phyloP scores from a whole-genome alignment of 1,140 invertebrate genomes.

The Gryon sp. region DNA sequence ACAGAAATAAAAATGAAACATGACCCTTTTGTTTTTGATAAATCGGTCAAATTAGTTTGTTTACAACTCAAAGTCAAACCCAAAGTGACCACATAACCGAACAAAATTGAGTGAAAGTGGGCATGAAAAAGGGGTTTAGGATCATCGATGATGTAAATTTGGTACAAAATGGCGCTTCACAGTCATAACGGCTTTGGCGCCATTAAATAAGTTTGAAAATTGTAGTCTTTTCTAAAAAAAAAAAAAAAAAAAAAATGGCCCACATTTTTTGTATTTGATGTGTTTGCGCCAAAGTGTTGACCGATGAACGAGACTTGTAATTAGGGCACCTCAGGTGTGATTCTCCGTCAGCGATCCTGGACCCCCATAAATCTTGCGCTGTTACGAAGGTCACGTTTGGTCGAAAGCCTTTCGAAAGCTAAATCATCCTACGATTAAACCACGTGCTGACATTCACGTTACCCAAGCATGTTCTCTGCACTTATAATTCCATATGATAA shows the following conservation, averaged over 20 bases:
- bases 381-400: conserved; percentile 70
- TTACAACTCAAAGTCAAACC: conserved; percentile 31
- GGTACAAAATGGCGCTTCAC: conserved; percentile 52
- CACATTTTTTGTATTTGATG: conserved; percentile 57
- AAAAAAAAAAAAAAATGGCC: conserved; percentile 61
- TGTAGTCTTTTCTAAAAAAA: conserved; percentile 38
- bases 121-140: conserved; percentile 44
- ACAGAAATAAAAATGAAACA: too few relatives aligned
- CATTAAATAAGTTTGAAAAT: conserved; percentile 44
- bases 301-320: conserved; percentile 69
- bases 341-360: conserved; percentile 65
- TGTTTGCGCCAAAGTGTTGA: conserved; percentile 65
- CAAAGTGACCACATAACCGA: conserved; percentile 7
- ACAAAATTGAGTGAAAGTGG: conserved; percentile 50
- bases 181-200: conserved; percentile 52
- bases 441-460: conserved; percentile 41
- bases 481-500: conserved; percentile 13
- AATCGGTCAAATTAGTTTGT: conserved; percentile 29
- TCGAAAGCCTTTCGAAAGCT: conserved; percentile 31
- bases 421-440: conserved; percentile 51
- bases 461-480: conserved; percentile 17
- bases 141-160: conserved; percentile 63
- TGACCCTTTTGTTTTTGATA: conserved; percentile 7
- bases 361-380: conserved; percentile 69
- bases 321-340: conserved; percentile 76